Percentiles rank a stretch among this genome's conserved stretches.
phyloP scores from a whole-genome alignment of 2,113 vertebrate species.

The Grallaria varia region DNA sequence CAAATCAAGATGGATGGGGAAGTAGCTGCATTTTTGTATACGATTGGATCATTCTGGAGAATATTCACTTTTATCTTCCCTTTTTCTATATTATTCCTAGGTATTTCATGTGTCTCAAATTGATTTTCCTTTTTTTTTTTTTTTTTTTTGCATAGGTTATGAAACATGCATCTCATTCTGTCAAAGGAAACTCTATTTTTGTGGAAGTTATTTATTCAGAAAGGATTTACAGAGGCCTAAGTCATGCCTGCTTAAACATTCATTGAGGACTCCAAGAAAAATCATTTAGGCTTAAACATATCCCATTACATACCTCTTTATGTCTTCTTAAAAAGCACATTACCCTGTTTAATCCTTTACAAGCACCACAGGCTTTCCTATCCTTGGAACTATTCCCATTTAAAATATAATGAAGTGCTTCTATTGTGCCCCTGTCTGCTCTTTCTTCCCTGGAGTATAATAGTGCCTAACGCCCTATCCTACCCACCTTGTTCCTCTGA shows the following conservation, averaged over 20 bases:
- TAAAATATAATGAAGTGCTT: conserved; percentile 42
- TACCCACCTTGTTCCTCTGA: conserved; percentile 45
- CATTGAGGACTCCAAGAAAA: conserved; percentile 59
- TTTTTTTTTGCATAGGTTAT: conserved; percentile 5
- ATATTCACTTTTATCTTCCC: not conserved
- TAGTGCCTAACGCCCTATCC: conserved; percentile 36
- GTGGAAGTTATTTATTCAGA: conserved; percentile 16
- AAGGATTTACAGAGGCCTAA: conserved; percentile 42
- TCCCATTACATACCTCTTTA: conserved; percentile 66
- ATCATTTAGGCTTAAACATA: conserved; percentile 61
- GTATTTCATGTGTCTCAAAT: not conserved
- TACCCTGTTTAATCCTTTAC: conserved; percentile 65
- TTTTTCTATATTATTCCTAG: not conserved
- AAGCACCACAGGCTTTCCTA: conserved; percentile 59
- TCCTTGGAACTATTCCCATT: conserved; percentile 50
- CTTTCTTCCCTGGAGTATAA: conserved; percentile 40
- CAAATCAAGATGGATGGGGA: not conserved
- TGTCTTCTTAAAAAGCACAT: conserved; percentile 62
- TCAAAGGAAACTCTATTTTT: conserved; percentile 10
- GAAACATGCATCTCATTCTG: conserved; percentile 29
- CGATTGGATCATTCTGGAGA: not conserved
- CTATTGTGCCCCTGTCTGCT: conserved; percentile 51
- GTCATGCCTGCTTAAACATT: conserved; percentile 61
- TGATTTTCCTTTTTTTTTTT: conserved; percentile 19
- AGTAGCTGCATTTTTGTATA: not conserved